A percentile compares a stretch with the other conserved stretches of the same genome.
These are phyloP conservation scores for Rhagonycha lutea DNA, from an alignment of 2,888 invertebrate species.

Conservation along the genomic window DNA sequence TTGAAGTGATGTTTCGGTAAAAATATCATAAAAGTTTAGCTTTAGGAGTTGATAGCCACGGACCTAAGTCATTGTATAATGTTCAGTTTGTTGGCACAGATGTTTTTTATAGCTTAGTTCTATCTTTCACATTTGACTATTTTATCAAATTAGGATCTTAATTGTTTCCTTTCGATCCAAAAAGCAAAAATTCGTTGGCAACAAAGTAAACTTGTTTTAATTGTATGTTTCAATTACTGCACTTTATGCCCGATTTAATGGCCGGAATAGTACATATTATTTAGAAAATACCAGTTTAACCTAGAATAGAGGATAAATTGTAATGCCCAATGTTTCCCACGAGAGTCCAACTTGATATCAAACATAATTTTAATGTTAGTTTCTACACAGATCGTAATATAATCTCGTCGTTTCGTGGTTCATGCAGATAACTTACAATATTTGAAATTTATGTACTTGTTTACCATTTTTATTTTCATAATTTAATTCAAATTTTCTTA, in stretches of 20 bases:
- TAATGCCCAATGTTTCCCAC: conserved; percentile 9
- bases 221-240: not conserved
- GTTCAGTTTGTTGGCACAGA: not conserved
- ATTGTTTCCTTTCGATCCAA: not conserved
- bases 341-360: conserved; percentile 14
- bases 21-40: not conserved
- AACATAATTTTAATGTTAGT: conserved; percentile 10
- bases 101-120: not conserved
- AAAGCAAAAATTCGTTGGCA: not conserved
- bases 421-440: not conserved
- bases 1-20: not conserved
- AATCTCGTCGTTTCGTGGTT: conserved; percentile 12
- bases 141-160: not conserved
- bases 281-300: not conserved
- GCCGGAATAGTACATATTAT: not conserved
- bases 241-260: not conserved
- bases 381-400: conserved; percentile 5
- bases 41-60: not conserved
- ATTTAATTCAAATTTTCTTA: not conserved
- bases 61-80: not conserved
- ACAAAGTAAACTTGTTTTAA: not conserved
- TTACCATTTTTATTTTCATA: not conserved
- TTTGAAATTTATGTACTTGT: conserved; percentile 7
- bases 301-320: not conserved
- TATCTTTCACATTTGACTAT: not conserved